Evolutionary conservation across 2,888 invertebrate species (phyloP), one percentile per base, ranked within the genome.

Genomic region (Sphecodes monilicornis): DNA sequence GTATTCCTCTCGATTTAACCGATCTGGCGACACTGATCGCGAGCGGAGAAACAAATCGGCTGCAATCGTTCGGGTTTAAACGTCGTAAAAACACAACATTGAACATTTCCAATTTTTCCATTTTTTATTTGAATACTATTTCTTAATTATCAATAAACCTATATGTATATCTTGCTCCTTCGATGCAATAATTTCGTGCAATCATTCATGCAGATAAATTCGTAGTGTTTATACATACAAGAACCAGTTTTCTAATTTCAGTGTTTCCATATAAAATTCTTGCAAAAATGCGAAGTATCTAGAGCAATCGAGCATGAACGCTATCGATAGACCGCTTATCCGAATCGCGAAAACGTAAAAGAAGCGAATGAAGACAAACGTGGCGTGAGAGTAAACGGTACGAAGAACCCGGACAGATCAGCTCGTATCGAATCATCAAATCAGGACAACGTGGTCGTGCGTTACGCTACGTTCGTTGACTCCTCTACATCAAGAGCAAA

Each of bases 381-480:
- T 50, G 50, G 50, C 50, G 50, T 50, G 22, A 22, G 6, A 50
- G 50, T 8, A 50, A 50, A 22, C 22, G 50, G 50, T 50, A 50
- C 50, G 22, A 50, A 22, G 22, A 50, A 50, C 50, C 50, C 22
- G 22, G 50, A 22, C 50, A 8, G 22, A 50, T 50, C 50, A 50
- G 50, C 22, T 50, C 50, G 50, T 50, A 50, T 50, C 50, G 22
- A 50, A 50, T 50, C 50, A 50, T 22, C 50, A 50, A 50, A 50
- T 50, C 50, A 50, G 50, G 22, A 50, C 50, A 72, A 78, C 66
- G 64, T 50, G 72, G 46, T 72, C 64, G 22, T 22, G 10, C 50
- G 50, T 50, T 50, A 50, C 50, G 10, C 50, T 50, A 50, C 50
- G 50, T 50, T 22, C 50, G 22, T 50, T 22, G 50, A 50, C 50